A percentile compares a stretch with the other conserved stretches of the same genome.
phyloP scores from a whole-genome alignment of 2,113 vertebrate species.

The Melanerpes aurifrons region DNA sequence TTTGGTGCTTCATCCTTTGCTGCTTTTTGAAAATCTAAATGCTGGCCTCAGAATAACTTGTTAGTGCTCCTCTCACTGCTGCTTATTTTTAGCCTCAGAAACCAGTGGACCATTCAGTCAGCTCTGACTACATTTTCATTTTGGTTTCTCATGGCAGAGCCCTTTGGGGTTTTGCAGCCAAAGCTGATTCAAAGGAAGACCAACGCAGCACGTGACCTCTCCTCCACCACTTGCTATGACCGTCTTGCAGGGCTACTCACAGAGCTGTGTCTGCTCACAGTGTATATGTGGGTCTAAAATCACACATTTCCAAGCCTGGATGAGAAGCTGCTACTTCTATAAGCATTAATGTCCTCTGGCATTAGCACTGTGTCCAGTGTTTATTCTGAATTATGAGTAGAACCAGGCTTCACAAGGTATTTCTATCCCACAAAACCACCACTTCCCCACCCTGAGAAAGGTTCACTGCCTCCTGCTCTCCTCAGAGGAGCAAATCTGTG shows the following conservation, averaged over 20 bases:
- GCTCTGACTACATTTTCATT: not conserved
- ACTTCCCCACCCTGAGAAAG: not conserved
- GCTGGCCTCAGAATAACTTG: not conserved
- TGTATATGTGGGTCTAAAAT: not conserved
- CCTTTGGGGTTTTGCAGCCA: not conserved
- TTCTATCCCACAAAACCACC: not conserved
- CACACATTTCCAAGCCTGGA: not conserved
- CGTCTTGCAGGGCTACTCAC: rapidly evolving
- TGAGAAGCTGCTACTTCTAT: not conserved
- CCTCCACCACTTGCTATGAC: rapidly evolving
- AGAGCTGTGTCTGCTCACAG: not conserved
- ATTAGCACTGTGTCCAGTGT: not conserved
- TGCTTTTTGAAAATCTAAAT: not conserved
- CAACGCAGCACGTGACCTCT: not conserved
- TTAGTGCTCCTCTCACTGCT: not conserved
- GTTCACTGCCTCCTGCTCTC: not conserved
- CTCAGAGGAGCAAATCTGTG: not conserved
- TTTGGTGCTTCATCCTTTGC: not conserved
- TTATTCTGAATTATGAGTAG: not conserved
- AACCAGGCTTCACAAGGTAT: not conserved
- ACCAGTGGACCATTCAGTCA: not conserved
- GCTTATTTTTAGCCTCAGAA: not conserved
- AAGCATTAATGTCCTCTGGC: not conserved
- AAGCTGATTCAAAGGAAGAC: not conserved
- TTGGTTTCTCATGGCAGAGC: not conserved